Base-by-base conservation (phyloP, 2,888 invertebrate species). In the Leptogaster cylindrica region DNA sequence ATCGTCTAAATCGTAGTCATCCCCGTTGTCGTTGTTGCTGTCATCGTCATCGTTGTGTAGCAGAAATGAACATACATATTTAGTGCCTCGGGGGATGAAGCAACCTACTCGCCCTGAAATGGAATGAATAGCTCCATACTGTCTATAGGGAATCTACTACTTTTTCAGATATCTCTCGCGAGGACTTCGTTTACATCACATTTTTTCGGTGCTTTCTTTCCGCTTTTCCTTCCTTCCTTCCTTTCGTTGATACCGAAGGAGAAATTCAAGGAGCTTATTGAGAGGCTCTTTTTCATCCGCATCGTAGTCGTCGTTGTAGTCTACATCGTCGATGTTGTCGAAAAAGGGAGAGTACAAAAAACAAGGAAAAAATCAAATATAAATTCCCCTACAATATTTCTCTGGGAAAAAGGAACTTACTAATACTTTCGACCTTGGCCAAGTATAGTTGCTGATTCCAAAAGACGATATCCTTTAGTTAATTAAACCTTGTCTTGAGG, bases 21-120 rank as follows among this genome's bases (percentile, higher is more conserved):
- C 44, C 44, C 44, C 61, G 61, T 61, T 61, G 61, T 61, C 61
- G 61, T 61, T 63, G 68, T 58, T 41, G 58, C 50, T 65, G 67
- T 61, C 68, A 65, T 61, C 61, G 64, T 61, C 51, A 51, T 48
- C 65, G 71, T 71, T 61, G 61, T 61, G 28, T 61, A 61, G 61
- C 44, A 41, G 61, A 44, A 61, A 61, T 61, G 61, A 44, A 61
- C 61, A 61, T 61, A 61, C 61, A 61, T 61, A 55, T 55, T 55
- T 61, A 61, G 61, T 44, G 44, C 44, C 61, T 27, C 14, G 41
- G 31, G 61, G 61, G 27, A 27, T 27, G n/a, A 27, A 41, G 27
- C 48, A 10, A n/a, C 31, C 51, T 25, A 25, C 48, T 20, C 12
- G 14, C 41, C n/a, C 41, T n/a, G 5, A 16, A 16, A 16, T 41